Percentiles rank a stretch among this genome's conserved stretches.
These are phyloP conservation scores for Rhineura floridana DNA, from an alignment of 2,113 vertebrate species.

Conservation along the genomic window DNA sequence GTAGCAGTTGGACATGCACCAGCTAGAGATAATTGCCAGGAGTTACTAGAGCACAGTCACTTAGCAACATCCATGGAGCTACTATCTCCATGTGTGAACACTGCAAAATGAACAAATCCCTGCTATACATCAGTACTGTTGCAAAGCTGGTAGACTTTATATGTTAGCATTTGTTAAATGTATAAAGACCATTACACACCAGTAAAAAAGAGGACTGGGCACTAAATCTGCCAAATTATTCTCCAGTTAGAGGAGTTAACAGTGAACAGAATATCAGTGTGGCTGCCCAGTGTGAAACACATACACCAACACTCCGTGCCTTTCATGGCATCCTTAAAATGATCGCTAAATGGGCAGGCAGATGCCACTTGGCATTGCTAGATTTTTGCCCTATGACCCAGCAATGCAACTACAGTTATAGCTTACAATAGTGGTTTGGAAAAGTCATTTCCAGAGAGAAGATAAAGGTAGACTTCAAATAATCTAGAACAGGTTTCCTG, in stretches of 20 bases:
- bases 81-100: too few species aligned
- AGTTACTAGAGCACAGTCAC: neutral
- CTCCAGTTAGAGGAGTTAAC: constrained; percentile 7
- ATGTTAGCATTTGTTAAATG: neutral
- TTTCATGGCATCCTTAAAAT: constrained; percentile 11
- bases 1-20: neutral
- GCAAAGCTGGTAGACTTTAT: neutral
- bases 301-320: neutral
- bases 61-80: neutral
- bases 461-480: constrained; percentile 42
- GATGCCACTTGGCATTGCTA: neutral
- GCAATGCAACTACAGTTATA: neutral
- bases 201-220: neutral
- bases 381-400: neutral
- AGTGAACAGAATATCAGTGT: neutral
- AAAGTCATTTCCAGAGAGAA: neutral
- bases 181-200: neutral
- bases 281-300: constrained; percentile 11
- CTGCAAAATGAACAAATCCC: neutral
- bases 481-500: constrained; percentile 47
- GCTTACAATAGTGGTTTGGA: constrained; percentile 15
- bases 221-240: neutral
- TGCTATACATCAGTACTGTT: neutral
- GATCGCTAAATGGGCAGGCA: neutral
- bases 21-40: neutral